These are phyloP conservation scores for Saimiri boliviensis DNA, from an alignment of 2,113 vertebrate species.

Conservation along the genomic window DNA sequence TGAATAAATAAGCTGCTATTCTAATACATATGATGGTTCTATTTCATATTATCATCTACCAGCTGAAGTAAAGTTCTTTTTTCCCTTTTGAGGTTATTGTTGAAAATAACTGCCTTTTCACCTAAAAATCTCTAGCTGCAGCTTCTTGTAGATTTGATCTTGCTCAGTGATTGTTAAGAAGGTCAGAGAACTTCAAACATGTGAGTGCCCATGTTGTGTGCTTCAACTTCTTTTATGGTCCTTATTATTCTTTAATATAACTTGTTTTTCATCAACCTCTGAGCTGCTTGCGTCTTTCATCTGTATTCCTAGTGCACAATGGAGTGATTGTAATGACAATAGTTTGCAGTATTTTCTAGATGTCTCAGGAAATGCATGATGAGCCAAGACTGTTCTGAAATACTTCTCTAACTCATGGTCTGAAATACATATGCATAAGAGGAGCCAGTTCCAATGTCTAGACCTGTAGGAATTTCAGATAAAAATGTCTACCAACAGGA, in stretches of 20 bases:
- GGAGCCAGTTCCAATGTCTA: not conserved
- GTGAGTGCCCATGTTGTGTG: accelerated
- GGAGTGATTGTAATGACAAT: too few species aligned
- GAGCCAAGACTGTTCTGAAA: not conserved
- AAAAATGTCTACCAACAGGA: not conserved
- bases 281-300: not conserved
- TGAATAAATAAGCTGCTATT: not conserved
- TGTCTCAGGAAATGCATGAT: accelerated
- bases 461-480: not conserved
- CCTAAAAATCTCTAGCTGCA: not conserved
- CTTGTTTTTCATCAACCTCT: not conserved
- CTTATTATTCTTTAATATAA: not conserved
- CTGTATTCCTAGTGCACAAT: too few species aligned
- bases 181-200: not conserved
- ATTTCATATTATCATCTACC: not conserved
- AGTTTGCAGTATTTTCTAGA: not conserved
- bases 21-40: not conserved
- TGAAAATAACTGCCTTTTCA: not conserved
- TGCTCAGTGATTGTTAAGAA: not conserved
- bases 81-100: not conserved
- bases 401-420: not conserved
- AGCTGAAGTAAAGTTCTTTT: not conserved
- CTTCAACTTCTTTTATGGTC: not conserved
- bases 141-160: not conserved
- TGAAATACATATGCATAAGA: not conserved